Base-by-base conservation (phyloP, 1,140 invertebrate species). In the Nixonia krombeini region DNA sequence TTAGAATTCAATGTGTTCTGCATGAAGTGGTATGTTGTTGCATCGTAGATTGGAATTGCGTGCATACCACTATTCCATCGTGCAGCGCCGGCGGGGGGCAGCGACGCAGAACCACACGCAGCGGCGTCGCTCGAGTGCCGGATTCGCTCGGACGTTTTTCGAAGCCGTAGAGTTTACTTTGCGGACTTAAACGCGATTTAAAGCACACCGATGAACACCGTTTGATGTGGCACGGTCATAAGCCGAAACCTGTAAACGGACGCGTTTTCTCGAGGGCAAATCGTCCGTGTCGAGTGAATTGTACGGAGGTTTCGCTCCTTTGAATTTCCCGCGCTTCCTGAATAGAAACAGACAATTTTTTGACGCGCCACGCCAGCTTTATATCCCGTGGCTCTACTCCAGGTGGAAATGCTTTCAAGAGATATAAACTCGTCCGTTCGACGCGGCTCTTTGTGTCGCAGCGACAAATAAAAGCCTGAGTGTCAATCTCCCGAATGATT, bases 81-180 rank as follows among this genome's bases (percentile, higher is more conserved):
- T n/a, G n/a, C n/a, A n/a, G n/a, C n/a, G n/a, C n/a, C n/a, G n/a
- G n/a, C n/a, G n/a, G n/a, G n/a, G 12, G 15, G 33, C 42, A 26
- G 31, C n/a, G n/a, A n/a, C n/a, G 50, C 44, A 63, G 58, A 50
- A 65, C 57, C 70, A 73, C 70, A 74, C 53, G 72, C 74, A 72
- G 73, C 74, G 72, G 50, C 61, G 73, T 69, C 73, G 33, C 31
- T 47, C 37, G 71, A 13, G 47, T 16, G 38, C n/a, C 31, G 23
- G 53, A 63, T 65, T 67, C 56, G 37, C 35, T 47, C 38, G 18
- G 59, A 63, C 65, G 67, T 66, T 74, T 75, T 69, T 63, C 44
- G 52, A 65, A 66, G 51, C 71, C 74, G 46, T 70, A 70, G 76
- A 78, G 77, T 81, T 77, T 78, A 75, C 77, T 78, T 73, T 74